A percentile compares a stretch with the other conserved stretches of the same genome.
phyloP scores from a whole-genome alignment of 2,888 invertebrate genomes.

The Drosophila prolongata region DNA sequence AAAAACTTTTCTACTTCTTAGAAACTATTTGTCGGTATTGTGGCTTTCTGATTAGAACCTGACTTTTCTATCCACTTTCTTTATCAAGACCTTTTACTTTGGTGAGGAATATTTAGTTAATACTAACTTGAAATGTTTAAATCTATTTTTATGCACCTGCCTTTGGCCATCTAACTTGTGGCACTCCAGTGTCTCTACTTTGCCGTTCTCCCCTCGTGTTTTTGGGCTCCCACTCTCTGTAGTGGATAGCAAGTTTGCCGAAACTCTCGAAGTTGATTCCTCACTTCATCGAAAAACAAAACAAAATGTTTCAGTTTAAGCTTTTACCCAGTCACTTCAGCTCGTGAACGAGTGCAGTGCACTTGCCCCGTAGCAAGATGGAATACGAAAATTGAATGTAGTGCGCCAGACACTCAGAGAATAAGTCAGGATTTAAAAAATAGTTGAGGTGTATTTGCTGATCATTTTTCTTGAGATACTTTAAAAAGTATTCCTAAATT shows the following conservation, averaged over 20 bases:
- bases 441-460: no score
- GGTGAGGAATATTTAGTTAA: neutral
- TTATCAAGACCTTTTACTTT: neutral
- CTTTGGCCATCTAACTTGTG: conserved; percentile 8
- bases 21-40: neutral
- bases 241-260: conserved; percentile 10
- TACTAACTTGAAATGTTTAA: neutral
- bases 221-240: conserved; percentile 3
- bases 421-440: neutral
- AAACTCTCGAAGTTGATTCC: conserved; percentile 28
- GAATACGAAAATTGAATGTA: conserved; percentile 24
- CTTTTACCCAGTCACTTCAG: conserved; percentile 26
- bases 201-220: neutral
- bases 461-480: no score
- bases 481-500: no score
- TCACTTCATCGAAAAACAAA: conserved; percentile 33
- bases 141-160: neutral
- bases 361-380: conserved; percentile 14
- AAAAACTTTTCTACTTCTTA: no score
- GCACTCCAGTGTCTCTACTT: neutral
- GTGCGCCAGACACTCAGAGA: neutral
- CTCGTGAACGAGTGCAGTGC: conserved; percentile 14
- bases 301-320: conserved; percentile 41
- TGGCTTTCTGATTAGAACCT: neutral
- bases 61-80: neutral